These are phyloP conservation scores for Metellina segmentata DNA, from an alignment of 2,888 invertebrate species.

Conservation along the genomic window DNA sequence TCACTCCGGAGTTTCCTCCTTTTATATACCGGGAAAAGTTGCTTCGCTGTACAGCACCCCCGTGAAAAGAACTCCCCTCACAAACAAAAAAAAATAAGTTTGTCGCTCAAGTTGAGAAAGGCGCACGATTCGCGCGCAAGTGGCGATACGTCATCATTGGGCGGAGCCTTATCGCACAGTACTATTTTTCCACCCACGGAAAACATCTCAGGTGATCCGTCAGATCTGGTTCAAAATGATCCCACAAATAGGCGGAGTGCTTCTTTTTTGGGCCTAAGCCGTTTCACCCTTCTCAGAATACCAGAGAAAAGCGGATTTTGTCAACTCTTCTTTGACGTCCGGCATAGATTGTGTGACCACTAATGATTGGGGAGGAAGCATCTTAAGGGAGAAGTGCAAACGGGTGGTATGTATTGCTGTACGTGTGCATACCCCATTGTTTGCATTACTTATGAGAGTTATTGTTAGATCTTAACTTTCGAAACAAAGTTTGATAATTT, in stretches of 20 bases:
- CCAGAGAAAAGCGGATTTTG: no score
- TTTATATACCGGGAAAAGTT: slow-evolving; percentile 51
- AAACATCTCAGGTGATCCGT: slow-evolving; percentile 10
- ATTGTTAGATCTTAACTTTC: no score
- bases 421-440: no score
- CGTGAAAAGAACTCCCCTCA: slow-evolving; percentile 13
- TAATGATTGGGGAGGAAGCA: no score
- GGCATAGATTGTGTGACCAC: no score
- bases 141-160: slow-evolving; percentile 35
- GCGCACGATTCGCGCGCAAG: slow-evolving; percentile 17
- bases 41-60: background rate
- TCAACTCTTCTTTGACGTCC: no score
- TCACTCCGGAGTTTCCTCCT: slow-evolving; percentile 19
- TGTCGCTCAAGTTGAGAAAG: background rate
- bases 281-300: background rate
- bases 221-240: slow-evolving; percentile 33
- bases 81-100: slow-evolving; percentile 21
- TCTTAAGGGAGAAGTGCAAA: no score
- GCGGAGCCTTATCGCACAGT: slow-evolving; percentile 7
- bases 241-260: background rate
- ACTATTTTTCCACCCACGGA: slow-evolving; percentile 59
- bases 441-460: no score
- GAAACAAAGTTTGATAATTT: no score
- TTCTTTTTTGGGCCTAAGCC: slow-evolving; percentile 22
- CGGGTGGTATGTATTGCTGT: no score